Conservation (phyloP, 2,797 vertebrate species). For the Sorex maritimensis region DNA sequence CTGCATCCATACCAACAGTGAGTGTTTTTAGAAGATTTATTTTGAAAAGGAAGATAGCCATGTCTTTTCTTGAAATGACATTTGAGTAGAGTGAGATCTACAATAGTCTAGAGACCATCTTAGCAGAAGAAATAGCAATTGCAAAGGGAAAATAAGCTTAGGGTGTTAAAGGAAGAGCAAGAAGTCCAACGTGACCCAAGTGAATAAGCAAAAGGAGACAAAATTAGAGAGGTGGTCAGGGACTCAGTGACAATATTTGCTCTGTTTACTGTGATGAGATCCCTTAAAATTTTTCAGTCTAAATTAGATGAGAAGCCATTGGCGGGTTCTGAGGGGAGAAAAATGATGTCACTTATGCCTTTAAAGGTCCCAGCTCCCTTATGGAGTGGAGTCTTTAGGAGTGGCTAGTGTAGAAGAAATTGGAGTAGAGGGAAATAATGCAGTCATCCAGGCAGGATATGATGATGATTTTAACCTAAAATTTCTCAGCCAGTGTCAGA, state of each 20-base stretch:
- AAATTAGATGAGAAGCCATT: not conserved
- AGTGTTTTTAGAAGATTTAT: not conserved
- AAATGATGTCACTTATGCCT: not conserved
- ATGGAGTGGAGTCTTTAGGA: too few species aligned
- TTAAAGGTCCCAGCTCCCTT: not conserved
- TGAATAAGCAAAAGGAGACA: not conserved
- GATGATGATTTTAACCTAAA: too few species aligned
- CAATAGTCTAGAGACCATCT: not conserved
- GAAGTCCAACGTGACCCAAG: not conserved
- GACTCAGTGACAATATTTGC: not conserved
- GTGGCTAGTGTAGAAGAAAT: too few species aligned
- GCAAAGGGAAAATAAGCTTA: not conserved
- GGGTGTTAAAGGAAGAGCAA: not conserved
- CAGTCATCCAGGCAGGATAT: too few species aligned
- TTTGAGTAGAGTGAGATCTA: not conserved
- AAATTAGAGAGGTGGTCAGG: not conserved
- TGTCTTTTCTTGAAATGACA: not conserved
- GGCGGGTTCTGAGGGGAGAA: not conserved
- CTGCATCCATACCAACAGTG: too few species aligned
- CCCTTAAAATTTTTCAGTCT: not conserved
- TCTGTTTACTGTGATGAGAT: not conserved
- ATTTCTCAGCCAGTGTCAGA: too few species aligned
- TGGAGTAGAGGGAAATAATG: too few species aligned
- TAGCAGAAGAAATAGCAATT: not conserved
- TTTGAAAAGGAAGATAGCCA: not conserved